Conservation (phyloP, 1,140 invertebrate species). For the Leptinotarsa defecta region DNA sequence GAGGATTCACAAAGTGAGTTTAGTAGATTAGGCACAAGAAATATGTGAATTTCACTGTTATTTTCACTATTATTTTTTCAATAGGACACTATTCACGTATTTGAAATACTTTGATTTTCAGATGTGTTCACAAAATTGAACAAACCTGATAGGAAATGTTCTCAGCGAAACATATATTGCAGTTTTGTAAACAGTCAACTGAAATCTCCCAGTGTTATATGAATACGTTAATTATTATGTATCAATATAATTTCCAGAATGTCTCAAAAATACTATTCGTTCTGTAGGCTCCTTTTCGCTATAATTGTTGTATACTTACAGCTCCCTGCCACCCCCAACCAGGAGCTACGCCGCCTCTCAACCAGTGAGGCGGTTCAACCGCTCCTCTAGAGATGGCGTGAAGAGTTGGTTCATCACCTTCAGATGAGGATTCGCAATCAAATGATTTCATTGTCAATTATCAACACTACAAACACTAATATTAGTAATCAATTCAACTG, state of each 20-base stretch:
- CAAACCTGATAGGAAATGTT: no score
- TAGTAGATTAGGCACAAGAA: neutral
- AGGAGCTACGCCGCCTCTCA: conserved; percentile 43
- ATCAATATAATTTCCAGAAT: no score
- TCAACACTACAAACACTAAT: conserved; percentile 8
- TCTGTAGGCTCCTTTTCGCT: neutral
- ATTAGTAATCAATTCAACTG: neutral
- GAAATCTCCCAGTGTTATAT: no score
- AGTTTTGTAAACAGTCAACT: no score
- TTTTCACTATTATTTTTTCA: neutral
- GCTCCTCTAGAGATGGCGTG: conserved; percentile 52
- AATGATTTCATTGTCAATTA: conserved; percentile 53
- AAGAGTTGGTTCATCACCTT: conserved; percentile 53
- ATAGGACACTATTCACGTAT: neutral
- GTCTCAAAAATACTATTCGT: neutral
- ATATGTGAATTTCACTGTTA: neutral
- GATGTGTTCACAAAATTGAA: no score
- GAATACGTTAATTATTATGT: no score
- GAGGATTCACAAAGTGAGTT: neutral
- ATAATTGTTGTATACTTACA: conserved; percentile 43
- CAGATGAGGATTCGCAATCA: conserved; percentile 56
- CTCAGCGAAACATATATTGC: no score
- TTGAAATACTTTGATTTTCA: neutral
- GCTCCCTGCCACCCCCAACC: conserved; percentile 53
- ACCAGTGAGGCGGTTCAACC: conserved; percentile 50